Evolutionary conservation across 2,113 vertebrate genomes (phyloP).

Genomic region (Barbus barbus): DNA sequence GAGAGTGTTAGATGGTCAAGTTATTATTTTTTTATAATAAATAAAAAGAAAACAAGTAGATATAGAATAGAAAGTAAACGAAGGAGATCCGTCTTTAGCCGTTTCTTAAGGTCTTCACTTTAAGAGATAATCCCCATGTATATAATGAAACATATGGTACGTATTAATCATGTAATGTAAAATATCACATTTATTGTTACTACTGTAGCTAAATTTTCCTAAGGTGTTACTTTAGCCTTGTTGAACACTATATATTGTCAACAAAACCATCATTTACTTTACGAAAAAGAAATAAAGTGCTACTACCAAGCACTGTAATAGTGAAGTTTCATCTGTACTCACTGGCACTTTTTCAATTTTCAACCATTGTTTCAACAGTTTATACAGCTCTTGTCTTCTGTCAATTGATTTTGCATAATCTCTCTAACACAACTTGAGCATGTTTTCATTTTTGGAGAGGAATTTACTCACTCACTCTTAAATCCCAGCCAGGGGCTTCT

Average conservation of each 20-base stretch:
- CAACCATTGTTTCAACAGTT: neutral
- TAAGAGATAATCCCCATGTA: neutral
- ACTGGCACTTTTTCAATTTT: too few relatives aligned
- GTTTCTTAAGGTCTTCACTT: too few relatives aligned
- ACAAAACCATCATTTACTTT: neutral
- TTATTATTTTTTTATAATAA: neutral
- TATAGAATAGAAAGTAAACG: neutral
- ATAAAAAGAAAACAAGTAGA: neutral
- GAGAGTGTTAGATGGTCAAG: neutral
- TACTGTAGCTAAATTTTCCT: too few relatives aligned
- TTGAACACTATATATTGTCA: too few relatives aligned
- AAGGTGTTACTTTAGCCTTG: too few relatives aligned
- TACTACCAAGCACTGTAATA: neutral
- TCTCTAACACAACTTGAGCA: constrained; percentile 4
- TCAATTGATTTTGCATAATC: constrained; percentile 38
- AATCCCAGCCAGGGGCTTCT: constrained; percentile 36
- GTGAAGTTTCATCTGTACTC: neutral
- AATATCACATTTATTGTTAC: too few relatives aligned
- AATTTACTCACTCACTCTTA: constrained; percentile 32
- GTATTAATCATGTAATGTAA: too few relatives aligned
- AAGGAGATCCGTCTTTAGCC: too few relatives aligned
- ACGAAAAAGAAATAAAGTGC: neutral
- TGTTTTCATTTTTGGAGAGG: constrained; percentile 33
- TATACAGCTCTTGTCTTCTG: constrained; percentile 20
- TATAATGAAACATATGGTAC: too few relatives aligned